Evolutionary conservation across 2,113 vertebrate genomes (phyloP).

Genomic region (Leptodactylus fuscus): DNA sequence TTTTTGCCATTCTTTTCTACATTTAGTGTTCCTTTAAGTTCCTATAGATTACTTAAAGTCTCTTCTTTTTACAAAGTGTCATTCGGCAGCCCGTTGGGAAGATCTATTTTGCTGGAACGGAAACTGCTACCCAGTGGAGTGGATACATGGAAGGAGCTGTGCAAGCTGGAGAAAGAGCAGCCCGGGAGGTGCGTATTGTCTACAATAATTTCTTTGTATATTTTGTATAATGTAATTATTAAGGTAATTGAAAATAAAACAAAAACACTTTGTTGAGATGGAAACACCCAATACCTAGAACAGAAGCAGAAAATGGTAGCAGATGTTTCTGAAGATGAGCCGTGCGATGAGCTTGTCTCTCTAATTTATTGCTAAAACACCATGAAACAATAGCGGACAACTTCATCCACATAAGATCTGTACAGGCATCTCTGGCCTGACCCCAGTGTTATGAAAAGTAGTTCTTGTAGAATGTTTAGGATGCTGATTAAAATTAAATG

Average conservation of each 20-base stretch:
- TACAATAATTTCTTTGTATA: not conserved
- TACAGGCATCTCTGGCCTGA: not conserved
- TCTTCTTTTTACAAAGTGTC: conserved; percentile 70
- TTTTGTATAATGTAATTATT: not conserved
- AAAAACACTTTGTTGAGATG: not conserved
- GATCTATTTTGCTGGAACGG: conserved; percentile 82
- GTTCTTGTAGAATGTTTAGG: not conserved
- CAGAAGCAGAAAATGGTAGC: not conserved
- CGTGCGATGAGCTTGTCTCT: not conserved
- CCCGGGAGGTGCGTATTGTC: conserved; percentile 76
- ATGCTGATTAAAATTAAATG: conserved; percentile 8
- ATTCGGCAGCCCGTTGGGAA: conserved; percentile 77
- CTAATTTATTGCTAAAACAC: not conserved
- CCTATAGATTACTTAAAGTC: conserved; percentile 31
- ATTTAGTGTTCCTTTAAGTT: too few species aligned
- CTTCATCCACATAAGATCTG: not conserved
- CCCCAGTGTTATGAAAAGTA: not conserved
- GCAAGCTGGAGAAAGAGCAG: conserved; percentile 81
- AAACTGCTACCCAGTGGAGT: conserved; percentile 83
- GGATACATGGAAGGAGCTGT: conserved; percentile 87
- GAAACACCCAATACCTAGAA: not conserved
- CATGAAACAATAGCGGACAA: not conserved
- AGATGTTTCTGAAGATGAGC: not conserved
- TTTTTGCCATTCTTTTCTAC: too few species aligned
- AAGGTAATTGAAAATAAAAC: not conserved